These are phyloP conservation scores for Heliconius himera DNA, from an alignment of 1,140 invertebrate genomes.

Conservation along the genomic window DNA sequence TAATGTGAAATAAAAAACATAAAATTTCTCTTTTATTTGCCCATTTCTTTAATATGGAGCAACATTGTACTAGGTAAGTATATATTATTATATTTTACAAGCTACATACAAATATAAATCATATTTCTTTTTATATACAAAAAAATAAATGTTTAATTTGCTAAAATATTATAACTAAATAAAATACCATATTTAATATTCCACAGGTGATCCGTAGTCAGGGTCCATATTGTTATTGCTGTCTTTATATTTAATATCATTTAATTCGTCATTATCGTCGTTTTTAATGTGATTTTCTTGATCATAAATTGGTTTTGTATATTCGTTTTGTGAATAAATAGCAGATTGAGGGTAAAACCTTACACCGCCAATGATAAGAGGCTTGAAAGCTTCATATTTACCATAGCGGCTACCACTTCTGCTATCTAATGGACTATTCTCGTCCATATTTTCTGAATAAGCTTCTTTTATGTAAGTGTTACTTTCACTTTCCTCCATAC, in stretches of 20 bases:
- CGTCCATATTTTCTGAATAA: constrained; percentile 27
- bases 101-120: neutral
- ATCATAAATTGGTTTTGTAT: constrained; percentile 43
- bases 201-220: constrained; percentile 57
- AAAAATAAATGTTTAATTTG: neutral
- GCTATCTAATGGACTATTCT: constrained; percentile 37
- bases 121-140: neutral
- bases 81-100: neutral
- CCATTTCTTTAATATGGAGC: neutral
- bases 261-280: constrained; percentile 52
- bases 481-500: constrained; percentile 33
- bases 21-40: neutral
- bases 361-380: constrained; percentile 51
- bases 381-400: constrained; percentile 51
- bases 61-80: neutral
- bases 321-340: constrained; percentile 41
- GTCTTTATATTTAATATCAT: constrained; percentile 42
- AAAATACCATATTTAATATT: constrained; percentile 38
- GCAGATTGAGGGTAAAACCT: constrained; percentile 56
- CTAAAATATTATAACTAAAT: neutral
- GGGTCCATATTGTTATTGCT: constrained; percentile 62
- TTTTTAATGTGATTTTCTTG: constrained; percentile 45
- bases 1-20: neutral
- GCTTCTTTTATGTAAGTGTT: constrained; percentile 24
- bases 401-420: constrained; percentile 36